Evolutionary conservation across 2,888 invertebrate species (phyloP).

Genomic region (Diplazon laetatorius): DNA sequence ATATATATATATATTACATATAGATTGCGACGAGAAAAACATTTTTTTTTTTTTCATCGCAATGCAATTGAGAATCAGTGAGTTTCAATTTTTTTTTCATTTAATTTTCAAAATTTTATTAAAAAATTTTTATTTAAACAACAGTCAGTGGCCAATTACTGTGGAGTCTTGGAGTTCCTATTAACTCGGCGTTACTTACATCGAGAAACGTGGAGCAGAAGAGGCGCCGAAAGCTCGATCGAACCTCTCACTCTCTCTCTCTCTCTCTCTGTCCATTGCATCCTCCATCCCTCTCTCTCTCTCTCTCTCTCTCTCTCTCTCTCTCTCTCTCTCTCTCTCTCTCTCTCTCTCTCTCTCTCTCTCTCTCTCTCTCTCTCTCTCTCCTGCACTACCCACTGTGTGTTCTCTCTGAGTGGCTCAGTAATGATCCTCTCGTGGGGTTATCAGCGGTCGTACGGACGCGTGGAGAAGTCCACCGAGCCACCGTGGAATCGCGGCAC

Average conservation of each 20-base stretch:
- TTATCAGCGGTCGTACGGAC: conserved; percentile 74
- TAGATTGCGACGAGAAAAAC: too few relatives aligned
- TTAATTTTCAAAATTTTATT: too few relatives aligned
- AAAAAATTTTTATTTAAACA: too few relatives aligned
- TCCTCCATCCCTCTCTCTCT: too few relatives aligned
- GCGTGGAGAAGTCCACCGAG: conserved; percentile 34
- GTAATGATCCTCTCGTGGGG: conserved; percentile 78
- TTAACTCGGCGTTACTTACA: conserved; percentile 5
- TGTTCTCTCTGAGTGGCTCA: conserved; percentile 60
- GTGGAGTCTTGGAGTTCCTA: not conserved
- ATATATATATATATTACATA: too few relatives aligned
- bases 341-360: not conserved
- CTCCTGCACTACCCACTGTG: not conserved
- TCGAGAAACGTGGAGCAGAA: conserved; percentile 13
- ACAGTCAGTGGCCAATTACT: not conserved
- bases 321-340: conserved; percentile 42
- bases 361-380: conserved; percentile 15
- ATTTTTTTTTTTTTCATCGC: too few relatives aligned
- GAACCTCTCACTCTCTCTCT: conserved; percentile 38
- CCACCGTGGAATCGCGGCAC: conserved; percentile 29
- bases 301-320: too few relatives aligned
- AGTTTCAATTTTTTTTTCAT: too few relatives aligned
- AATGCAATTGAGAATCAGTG: too few relatives aligned
- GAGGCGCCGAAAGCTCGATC: conserved; percentile 65
- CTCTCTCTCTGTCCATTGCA: too few relatives aligned